Evolutionary conservation across 2,113 vertebrate species (phyloP).

Genomic region (Pavo muticus): DNA sequence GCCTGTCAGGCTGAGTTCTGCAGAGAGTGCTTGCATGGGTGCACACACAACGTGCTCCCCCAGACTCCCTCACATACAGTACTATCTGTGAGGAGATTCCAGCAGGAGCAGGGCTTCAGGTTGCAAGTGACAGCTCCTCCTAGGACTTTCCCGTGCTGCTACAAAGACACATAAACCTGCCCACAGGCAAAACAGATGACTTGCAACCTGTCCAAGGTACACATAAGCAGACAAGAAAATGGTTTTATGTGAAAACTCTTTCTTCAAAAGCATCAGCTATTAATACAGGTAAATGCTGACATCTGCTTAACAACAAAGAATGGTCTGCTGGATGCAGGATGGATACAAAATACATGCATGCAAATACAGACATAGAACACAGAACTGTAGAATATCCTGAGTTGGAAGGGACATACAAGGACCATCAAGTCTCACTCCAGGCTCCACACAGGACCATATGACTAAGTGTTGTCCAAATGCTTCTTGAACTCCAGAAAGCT

Average conservation of each 20-base stretch:
- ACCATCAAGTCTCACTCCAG: no score
- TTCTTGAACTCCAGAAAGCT: no score
- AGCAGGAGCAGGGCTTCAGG: background rate
- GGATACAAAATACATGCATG: accelerated
- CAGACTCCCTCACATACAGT: background rate
- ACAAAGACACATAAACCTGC: background rate
- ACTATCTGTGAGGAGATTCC: background rate
- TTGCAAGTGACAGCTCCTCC: background rate
- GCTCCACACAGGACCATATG: no score
- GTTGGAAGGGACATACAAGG: no score
- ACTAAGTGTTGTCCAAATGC: no score
- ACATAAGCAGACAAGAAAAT: background rate
- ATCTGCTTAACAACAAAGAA: background rate
- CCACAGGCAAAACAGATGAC: background rate
- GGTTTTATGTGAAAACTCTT: background rate
- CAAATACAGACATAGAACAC: background rate
- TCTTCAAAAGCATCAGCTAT: background rate
- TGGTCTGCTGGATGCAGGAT: background rate
- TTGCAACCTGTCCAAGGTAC: background rate
- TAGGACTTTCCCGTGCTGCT: background rate
- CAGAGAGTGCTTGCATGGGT: background rate
- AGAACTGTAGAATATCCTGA: no score
- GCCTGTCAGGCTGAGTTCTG: background rate
- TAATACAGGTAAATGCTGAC: background rate
- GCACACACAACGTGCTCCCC: background rate